Base-by-base conservation (phyloP, 2,888 invertebrate genomes). In the Fabriciana adippe region DNA sequence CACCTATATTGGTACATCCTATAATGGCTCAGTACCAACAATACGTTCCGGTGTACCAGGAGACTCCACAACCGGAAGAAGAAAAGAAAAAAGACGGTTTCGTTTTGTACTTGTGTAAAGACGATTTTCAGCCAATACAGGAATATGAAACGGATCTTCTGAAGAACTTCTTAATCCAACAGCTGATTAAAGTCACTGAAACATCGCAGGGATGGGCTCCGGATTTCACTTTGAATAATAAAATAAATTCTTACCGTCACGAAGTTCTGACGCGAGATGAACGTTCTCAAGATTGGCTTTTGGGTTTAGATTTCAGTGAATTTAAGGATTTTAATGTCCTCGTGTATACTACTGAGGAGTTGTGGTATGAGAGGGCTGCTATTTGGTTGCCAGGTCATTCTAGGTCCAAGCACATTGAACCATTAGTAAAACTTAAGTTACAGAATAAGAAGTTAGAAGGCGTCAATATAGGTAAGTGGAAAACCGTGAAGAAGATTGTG, bases 301-400 rank as follows among this genome's bases (percentile, higher is more conserved):
- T 86, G 31, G 77, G 78, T 56, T 77, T 90, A 72, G 81, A 90
- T 80, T 91, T 89, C 74, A 80, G 79, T 26, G 76, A 79, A 1
- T 87, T 89, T 47, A 68, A 68, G 16, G 72, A 76, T 15, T 90
- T 89, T 73, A 81, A 85, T 68, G 83, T 90, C 1, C 74, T 91
- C 13, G 86, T 89, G 15, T 91, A 90, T 72, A 87, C 86, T 0
- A 84, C 86, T 48, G 90, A 92, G 72, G 87, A 92, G 74, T 69
- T 90, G 68, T 90, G 89, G 90, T 90, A 85, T 73, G 90, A 92
- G 72, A 82, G 92, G 1, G 91, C 89, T 0, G 90, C 90, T 5
- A 81, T 92, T 35, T 91, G 90, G 90, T 78, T 92, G 26, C 91
- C 90, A 2, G 89, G 89, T 8, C 89, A 90, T 78, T 87, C 88